Percentiles rank a stretch among this genome's conserved stretches.
phyloP scores from a whole-genome alignment of 2,113 vertebrate species.

The Mesocricetus auratus region DNA sequence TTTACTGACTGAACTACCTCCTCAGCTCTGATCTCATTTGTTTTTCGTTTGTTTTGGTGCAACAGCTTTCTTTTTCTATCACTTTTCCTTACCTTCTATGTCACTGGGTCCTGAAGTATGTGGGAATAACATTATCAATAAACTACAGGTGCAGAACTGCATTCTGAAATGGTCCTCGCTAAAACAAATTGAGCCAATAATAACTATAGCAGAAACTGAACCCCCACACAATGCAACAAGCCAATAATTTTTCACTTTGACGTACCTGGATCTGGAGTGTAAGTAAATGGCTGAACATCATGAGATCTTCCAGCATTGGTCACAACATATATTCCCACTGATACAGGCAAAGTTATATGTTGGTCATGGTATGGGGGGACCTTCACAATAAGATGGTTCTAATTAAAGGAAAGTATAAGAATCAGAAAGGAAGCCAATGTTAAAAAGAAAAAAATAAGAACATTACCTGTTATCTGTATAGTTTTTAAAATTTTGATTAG shows the following conservation, averaged over 20 bases:
- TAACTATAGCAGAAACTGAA: constrained; percentile 4
- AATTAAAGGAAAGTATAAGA: constrained; percentile 68
- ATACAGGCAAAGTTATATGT: constrained; percentile 92
- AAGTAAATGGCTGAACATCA: constrained; percentile 96
- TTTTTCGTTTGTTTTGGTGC: too few relatives aligned
- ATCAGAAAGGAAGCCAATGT: constrained; percentile 22
- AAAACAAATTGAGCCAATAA: not conserved
- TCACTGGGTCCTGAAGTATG: constrained; percentile 22
- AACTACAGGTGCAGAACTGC: not conserved
- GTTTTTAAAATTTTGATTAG: constrained; percentile 35
- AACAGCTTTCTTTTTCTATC: not conserved
- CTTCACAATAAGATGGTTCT: constrained; percentile 99
- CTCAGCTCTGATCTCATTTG: too few relatives aligned
- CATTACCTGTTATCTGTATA: constrained; percentile 54
- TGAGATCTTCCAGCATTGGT: constrained; percentile 98
- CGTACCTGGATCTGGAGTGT: constrained; percentile 97
- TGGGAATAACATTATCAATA: not conserved
- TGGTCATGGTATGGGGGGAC: constrained; percentile 97
- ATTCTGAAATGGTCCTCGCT: constrained; percentile 4
- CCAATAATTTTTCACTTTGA: constrained; percentile 23
- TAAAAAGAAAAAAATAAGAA: constrained; percentile 35
- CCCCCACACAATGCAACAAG: not conserved
- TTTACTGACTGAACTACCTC: not conserved
- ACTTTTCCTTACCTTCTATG: not conserved
- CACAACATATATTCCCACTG: constrained; percentile 96